phyloP scores from a whole-genome alignment of 1,140 invertebrate species.

The Helicoverpa zea region DNA sequence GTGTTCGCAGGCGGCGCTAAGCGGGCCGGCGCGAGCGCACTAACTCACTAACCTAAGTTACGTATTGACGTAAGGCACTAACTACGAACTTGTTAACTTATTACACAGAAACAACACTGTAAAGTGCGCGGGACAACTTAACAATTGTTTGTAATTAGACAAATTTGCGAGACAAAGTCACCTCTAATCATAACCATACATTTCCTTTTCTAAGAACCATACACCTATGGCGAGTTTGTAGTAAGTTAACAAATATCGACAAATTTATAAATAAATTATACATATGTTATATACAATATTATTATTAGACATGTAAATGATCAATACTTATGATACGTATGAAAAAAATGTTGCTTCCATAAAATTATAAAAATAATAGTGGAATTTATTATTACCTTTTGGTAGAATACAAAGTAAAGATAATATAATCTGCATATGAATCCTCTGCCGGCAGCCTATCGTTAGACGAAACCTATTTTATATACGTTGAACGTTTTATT shows the following conservation, averaged over 20 bases:
- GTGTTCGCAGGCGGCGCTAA: constrained; percentile 84
- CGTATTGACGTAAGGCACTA: constrained; percentile 82
- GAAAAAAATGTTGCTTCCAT: constrained; percentile 82
- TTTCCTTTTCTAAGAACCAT: constrained; percentile 1
- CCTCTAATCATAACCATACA: background rate
- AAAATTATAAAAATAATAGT: constrained; percentile 71
- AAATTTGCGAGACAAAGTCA: background rate
- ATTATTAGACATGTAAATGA: constrained; percentile 74
- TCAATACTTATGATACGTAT: constrained; percentile 81
- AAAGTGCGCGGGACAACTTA: background rate
- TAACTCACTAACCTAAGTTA: constrained; percentile 81
- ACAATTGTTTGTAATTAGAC: background rate
- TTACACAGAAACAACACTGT: constrained; percentile 62
- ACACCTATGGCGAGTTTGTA: constrained; percentile 63
- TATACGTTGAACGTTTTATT: constrained; percentile 35
- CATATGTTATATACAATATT: constrained; percentile 83
- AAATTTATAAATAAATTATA: constrained; percentile 77
- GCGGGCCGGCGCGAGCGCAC: constrained; percentile 64
- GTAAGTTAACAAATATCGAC: constrained; percentile 79
- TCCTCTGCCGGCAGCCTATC: constrained; percentile 63
- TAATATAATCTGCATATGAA: constrained; percentile 54
- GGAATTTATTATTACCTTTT: constrained; percentile 66
- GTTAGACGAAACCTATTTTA: constrained; percentile 24
- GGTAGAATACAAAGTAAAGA: constrained; percentile 60
- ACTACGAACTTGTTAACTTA: constrained; percentile 80